Evolutionary conservation across 1,140 invertebrate genomes (phyloP), one percentile per base, ranked within the genome.

Genomic region (Melitaea cinxia): DNA sequence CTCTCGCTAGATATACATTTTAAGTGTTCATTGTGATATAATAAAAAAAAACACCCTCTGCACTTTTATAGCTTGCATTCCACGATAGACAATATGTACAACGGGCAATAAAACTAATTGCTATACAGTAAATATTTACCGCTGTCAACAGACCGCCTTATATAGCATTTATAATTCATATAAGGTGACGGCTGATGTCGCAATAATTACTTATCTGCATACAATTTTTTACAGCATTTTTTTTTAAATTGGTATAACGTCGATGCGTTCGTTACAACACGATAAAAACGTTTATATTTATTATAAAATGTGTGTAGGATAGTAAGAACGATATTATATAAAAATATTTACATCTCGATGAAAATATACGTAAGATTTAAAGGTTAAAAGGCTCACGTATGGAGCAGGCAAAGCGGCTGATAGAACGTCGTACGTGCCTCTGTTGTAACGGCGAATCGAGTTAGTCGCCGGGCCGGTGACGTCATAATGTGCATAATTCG

Each of bases 31-130:
- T 56, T 50, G 61, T 58, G 33, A 52, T 39, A 65, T 65, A 58
- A 65, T 58, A 57, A 65, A 63, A 65, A n/a, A 26, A 52, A 37
- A 65, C 62, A 24, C 63, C 49, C 47, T 52, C 30, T 65, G 26
- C 39, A 37, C 47, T 58, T 56, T 56, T 57, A 56, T 56, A 42
- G 15, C 53, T 37, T 17, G 33, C 53, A 35, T 56, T 56, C 23
- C 35, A n/a, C 35, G 17, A 56, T 56, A 42, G 54, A 19, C 54
- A 19, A 54, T 35, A 54, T 47, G 21, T 47, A 23, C 15, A 15
- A 23, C 3, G 28, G 12, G 54, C 54, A 21, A 42, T 56, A 56
- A 39, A 42, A 56, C 54, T 56, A 56, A 56, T 26, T 54, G 52
- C 28, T 35, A 6, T 35, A 19, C 42, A 19, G 17, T 23, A 47